A percentile compares a stretch with the other conserved stretches of the same genome.
phyloP scores from a whole-genome alignment of 2,113 vertebrate genomes.

The Amia ocellicauda region DNA sequence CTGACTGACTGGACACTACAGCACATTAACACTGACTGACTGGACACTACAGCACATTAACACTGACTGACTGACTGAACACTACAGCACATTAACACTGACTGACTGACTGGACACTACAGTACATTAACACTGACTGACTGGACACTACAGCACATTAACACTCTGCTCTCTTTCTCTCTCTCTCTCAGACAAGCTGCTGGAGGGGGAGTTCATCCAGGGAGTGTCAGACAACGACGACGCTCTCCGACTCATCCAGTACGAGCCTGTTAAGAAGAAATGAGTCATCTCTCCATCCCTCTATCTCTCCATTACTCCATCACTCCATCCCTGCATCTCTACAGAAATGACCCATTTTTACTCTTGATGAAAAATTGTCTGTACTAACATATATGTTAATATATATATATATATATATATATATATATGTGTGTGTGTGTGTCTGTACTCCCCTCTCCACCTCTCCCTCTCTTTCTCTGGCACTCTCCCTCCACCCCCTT shows the following conservation, averaged over 20 bases:
- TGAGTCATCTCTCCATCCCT: too few species aligned
- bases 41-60: not conserved
- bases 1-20: too few species aligned
- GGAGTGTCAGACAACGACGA: conserved; percentile 72
- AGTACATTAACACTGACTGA: not conserved
- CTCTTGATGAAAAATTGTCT: too few species aligned
- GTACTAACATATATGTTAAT: too few species aligned
- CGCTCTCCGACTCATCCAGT: conserved; percentile 76
- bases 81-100: not conserved
- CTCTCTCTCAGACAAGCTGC: conserved; percentile 60
- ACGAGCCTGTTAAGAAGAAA: conserved; percentile 55
- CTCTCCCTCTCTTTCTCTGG: not conserved
- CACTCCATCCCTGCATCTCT: too few species aligned
- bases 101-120: not conserved
- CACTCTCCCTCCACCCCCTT: not conserved
- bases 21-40: conserved; percentile 1
- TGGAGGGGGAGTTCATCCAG: conserved; percentile 76
- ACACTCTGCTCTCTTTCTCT: not conserved
- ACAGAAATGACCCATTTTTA: too few species aligned
- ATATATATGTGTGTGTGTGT: too few species aligned
- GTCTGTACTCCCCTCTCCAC: too few species aligned
- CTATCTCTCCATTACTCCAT: too few species aligned
- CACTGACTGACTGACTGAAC: not conserved
- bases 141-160: too few species aligned
- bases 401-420: too few species aligned